phyloP scores from a whole-genome alignment of 2,113 vertebrate species.

The human (Homo sapiens) region GRCh38 chr13:30761001-30761500 shows the following conservation, averaged over 20 bases:
- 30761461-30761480: constrained; percentile 33
- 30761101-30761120: not conserved
- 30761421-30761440: not conserved
- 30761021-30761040: not conserved
- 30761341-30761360: not conserved
- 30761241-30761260: accelerated
- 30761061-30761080: too few relatives aligned
- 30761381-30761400: constrained; percentile 20
- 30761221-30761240: not conserved
- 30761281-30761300: not conserved
- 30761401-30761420: not conserved
- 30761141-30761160: not conserved
- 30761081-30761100: not conserved
- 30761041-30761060: not conserved
- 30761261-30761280: accelerated
- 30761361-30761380: not conserved
- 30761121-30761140: accelerated
- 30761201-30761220: accelerated
- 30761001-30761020: not conserved
- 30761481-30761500: not conserved
- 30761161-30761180: not conserved
- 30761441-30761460: not conserved
- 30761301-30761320: not conserved
- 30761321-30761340: not conserved
- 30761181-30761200: accelerated